These are phyloP conservation scores for Tiliqua scincoides DNA, from an alignment of 2,113 vertebrate species.

Conservation along the genomic window DNA sequence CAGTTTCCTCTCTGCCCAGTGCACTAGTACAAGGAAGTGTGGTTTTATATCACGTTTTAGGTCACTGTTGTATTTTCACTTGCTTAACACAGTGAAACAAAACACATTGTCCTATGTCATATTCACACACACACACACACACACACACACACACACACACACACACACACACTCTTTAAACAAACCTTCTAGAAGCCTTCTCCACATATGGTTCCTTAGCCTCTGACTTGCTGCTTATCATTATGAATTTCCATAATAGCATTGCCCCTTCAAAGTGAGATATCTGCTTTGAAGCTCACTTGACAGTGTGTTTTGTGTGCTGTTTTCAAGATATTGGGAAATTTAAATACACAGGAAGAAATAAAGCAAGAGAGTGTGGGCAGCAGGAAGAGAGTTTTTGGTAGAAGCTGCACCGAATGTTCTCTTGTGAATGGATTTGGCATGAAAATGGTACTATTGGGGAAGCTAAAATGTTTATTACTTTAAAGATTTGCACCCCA, in stretches of 20 bases:
- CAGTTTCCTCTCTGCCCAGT: neutral
- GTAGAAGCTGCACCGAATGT: neutral
- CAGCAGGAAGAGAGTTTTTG: neutral
- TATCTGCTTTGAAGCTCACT: neutral
- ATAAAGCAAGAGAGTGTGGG: neutral
- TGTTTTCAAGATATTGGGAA: neutral
- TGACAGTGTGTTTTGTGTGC: neutral
- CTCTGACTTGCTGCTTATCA: neutral
- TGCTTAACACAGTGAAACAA: slow-evolving; percentile 17
- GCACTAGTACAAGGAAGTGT: neutral
- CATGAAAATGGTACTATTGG: neutral
- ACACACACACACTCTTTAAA: neutral
- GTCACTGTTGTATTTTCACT: rapidly evolving
- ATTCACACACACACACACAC: neutral
- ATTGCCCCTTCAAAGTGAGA: neutral
- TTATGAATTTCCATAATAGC: neutral
- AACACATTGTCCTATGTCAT: neutral
- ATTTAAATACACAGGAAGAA: neutral
- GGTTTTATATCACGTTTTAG: rapidly evolving
- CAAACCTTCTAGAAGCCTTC: neutral
- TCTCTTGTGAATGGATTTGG: neutral
- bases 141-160: neutral
- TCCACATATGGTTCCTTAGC: neutral
- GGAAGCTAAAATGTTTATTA: neutral
- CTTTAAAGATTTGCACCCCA: too few relatives aligned